Evolutionary conservation across 1,140 invertebrate species (phyloP), one percentile per base, ranked within the genome.

Genomic region (Lepidurus packardi): DNA sequence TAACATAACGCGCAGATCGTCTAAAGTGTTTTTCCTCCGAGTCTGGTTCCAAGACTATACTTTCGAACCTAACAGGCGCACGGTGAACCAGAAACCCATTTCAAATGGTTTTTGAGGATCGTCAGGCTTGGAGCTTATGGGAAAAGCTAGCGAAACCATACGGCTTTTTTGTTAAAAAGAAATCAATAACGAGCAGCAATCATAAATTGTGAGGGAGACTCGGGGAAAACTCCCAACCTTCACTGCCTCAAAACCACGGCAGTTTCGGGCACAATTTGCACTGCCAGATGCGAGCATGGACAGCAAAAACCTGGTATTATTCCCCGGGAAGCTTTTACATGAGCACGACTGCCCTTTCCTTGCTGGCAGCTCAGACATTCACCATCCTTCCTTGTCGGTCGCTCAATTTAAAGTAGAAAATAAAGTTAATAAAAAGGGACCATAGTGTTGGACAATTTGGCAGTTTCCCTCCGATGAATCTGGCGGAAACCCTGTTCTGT

Each of bases 131-230:
- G 16, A n/a, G 21, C 9, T 16, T 21, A 13, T 21, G 7, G 8
- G 53, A 65, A 65, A 65, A 65, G 53, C 53, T n/a, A 65, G 53
- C 8, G 6, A 65, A 65, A 13, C 16, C 16, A 1, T n/a, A 65
- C 1, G 53, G 53, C 16, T 65, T 65, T 65, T 65, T 1, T n/a
- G 53, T 65, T 65, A 65, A 21, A 65, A 65, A 65, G 53, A 65
- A 65, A 65, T 65, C 53, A 65, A 21, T 65, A 65, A 65, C 53
- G 53, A 65, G 16, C 53, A 65, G 53, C 53, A 65, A 65, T 65
- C 53, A 65, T 65, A 65, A 65, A 65, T 65, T 65, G 34, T 65
- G 16, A 13, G 4, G 21, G 21, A 16, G 53, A 13, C 53, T 65
- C 53, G 16, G 34, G 34, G 34, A 4, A 34, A 34, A 34, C 25